A percentile compares a stretch with the other conserved stretches of the same genome.
phyloP scores from a whole-genome alignment of 2,888 invertebrate species.

The Tipula confusa region DNA sequence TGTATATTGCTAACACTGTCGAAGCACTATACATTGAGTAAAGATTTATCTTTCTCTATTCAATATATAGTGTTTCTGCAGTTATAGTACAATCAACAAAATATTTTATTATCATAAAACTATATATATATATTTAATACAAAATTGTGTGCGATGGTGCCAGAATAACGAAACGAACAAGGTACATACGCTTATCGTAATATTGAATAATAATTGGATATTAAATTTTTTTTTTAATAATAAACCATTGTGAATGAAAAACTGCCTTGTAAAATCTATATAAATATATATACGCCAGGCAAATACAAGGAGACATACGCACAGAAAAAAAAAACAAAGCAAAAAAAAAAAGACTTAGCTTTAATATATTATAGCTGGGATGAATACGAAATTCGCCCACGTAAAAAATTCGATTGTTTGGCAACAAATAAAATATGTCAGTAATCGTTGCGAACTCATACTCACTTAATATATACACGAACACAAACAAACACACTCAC shows the following conservation, averaged over 20 bases:
- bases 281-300: no score
- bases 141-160: neutral
- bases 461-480: no score
- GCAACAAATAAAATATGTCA: neutral
- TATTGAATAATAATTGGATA: conserved; percentile 20
- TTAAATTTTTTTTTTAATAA: neutral
- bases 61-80: conserved; percentile 20
- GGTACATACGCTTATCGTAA: neutral
- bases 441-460: neutral
- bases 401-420: neutral
- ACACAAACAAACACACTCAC: neutral
- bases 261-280: neutral
- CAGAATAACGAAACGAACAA: neutral
- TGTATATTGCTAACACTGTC: neutral
- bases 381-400: neutral
- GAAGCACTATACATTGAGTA: conserved; percentile 25
- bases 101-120: neutral
- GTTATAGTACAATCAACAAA: neutral
- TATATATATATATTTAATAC: neutral
- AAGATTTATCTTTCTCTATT: conserved; percentile 3
- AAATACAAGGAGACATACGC: neutral
- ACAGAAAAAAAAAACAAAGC: neutral
- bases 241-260: neutral
- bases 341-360: neutral
- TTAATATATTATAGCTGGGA: neutral